A percentile compares a stretch with the other conserved stretches of the same genome.
Conservation (phyloP, 2,888 invertebrate genomes). For the Panorpa germanica region DNA sequence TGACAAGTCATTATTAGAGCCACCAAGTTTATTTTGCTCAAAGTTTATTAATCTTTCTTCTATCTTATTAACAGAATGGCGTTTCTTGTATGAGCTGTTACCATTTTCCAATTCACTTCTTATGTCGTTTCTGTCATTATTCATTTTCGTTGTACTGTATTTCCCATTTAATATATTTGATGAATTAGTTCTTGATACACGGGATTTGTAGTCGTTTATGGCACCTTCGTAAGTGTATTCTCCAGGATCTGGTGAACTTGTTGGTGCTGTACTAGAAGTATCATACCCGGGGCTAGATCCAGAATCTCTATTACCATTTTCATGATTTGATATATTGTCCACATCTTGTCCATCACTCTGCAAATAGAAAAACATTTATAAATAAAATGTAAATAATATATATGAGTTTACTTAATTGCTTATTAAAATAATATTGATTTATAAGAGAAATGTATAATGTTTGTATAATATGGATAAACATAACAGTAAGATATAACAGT, state of each 20-base stretch:
- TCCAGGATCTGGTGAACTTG: conserved; percentile 48
- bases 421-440: too few species aligned
- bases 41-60: conserved; percentile 42
- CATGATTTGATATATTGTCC: conserved; percentile 20
- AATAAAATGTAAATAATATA: conserved; percentile 8
- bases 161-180: too few species aligned
- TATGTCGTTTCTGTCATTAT: too few species aligned
- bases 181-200: conserved; percentile 45
- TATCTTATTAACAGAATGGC: conserved; percentile 29
- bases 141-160: too few species aligned
- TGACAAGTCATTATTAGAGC: too few species aligned
- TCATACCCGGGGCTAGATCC: conserved; percentile 36
- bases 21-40: too few species aligned
- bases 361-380: conserved; percentile 15
- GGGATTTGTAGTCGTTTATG: conserved; percentile 68
- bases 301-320: conserved; percentile 19
- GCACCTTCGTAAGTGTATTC: conserved; percentile 80
- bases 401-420: conserved; percentile 2
- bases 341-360: conserved; percentile 42
- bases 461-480: too few species aligned
- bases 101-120: too few species aligned
- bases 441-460: too few species aligned
- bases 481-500: too few species aligned
- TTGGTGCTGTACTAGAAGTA: conserved; percentile 44
- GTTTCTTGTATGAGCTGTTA: conserved; percentile 9